Evolutionary conservation across 1,140 invertebrate genomes (phyloP).

Genomic region (Nephotettix cincticeps): DNA sequence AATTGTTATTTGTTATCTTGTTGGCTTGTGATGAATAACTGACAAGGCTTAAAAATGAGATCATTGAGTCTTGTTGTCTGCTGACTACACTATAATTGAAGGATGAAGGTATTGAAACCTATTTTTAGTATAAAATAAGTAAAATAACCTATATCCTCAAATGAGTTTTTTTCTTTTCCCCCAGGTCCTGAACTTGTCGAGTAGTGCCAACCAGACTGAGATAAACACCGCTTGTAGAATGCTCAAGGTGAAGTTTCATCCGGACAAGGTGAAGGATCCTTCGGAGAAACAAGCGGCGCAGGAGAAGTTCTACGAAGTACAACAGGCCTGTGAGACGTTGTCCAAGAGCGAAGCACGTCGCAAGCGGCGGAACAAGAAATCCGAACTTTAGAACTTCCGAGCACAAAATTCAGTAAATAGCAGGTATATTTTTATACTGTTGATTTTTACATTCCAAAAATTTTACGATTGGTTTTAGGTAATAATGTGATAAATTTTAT

Average conservation of each 20-base stretch:
- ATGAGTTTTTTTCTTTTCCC: conserved; percentile 25
- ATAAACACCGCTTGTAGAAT: conserved; percentile 79
- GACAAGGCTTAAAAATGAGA: too few species aligned
- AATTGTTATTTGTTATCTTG: too few species aligned
- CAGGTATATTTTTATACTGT: too few species aligned
- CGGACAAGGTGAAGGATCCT: conserved; percentile 83
- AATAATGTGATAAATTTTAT: too few species aligned
- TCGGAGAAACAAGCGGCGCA: conserved; percentile 64
- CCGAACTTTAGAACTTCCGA: neutral
- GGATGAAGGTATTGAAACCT: too few species aligned
- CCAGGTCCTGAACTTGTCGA: conserved; percentile 72
- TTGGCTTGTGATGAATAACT: too few species aligned
- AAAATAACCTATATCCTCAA: conserved; percentile 26
- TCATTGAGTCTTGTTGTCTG: too few species aligned
- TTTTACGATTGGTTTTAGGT: too few species aligned
- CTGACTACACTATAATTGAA: too few species aligned
- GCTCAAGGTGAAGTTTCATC: conserved; percentile 87
- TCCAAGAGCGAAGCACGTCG: conserved; percentile 79
- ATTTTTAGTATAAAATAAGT: too few species aligned
- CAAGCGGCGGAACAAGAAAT: conserved; percentile 67
- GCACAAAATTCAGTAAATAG: too few species aligned
- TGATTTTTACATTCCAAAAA: too few species aligned
- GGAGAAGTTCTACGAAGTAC: conserved; percentile 89
- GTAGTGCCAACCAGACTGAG: conserved; percentile 77
- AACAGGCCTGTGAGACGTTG: conserved; percentile 87